phyloP scores from a whole-genome alignment of 2,888 invertebrate species.

The Dicroscelio sp. region DNA sequence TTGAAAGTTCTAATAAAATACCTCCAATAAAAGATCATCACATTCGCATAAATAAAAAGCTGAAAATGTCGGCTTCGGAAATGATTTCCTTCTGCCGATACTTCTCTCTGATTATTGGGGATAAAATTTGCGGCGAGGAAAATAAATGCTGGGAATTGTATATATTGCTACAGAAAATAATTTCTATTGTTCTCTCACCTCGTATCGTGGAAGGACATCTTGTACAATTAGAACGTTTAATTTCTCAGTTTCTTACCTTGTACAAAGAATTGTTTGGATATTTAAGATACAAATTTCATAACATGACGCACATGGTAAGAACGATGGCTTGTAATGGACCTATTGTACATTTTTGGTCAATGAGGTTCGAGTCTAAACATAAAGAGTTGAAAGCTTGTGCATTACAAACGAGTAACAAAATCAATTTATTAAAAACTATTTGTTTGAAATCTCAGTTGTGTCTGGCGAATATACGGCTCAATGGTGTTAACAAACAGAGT shows the following conservation, averaged over 20 bases:
- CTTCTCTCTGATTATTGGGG: conserved; percentile 49
- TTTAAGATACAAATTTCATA: conserved; percentile 78
- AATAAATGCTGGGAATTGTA: conserved; percentile 58
- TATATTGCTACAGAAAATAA: conserved; percentile 49
- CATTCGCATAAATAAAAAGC: conserved; percentile 36
- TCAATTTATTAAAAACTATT: conserved; percentile 46
- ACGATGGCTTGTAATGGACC: conserved; percentile 64
- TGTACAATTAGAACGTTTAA: conserved; percentile 30
- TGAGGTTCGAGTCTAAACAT: conserved; percentile 78
- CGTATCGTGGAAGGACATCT: conserved; percentile 50
- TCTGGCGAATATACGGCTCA: conserved; percentile 11
- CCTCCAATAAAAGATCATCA: conserved; percentile 44
- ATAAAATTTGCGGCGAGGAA: conserved; percentile 1
- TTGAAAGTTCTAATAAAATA: conserved; percentile 29
- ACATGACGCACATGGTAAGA: conserved; percentile 69
- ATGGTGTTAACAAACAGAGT: conserved; percentile 1
- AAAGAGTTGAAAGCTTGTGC: conserved; percentile 53
- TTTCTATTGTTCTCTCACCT: conserved; percentile 47
- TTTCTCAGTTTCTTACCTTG: conserved; percentile 54
- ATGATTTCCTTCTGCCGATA: conserved; percentile 43
- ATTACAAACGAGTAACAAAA: conserved; percentile 34
- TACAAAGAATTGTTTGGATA: conserved; percentile 55
- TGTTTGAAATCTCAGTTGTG: conserved; percentile 37
- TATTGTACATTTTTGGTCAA: conserved; percentile 70
- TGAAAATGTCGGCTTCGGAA: conserved; percentile 51